Base-by-base conservation (phyloP, 2,797 vertebrate genomes). In the Lates japonicus region DNA sequence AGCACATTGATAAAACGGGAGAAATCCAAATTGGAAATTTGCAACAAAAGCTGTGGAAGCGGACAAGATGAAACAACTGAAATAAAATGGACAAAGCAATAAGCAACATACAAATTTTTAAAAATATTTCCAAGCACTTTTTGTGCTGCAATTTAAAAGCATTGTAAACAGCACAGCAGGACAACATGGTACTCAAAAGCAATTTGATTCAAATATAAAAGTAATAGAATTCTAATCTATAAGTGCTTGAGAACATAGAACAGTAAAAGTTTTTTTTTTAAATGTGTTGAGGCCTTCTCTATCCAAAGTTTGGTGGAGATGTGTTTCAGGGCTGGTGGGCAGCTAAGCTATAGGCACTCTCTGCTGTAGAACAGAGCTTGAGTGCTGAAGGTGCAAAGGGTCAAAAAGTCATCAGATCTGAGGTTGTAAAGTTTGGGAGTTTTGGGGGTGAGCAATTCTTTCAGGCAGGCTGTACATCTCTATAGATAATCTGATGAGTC, bases 331-430 rank as follows among this genome's bases (percentile, higher is more conserved):
- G 65, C 64, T 46, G 39, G 35, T 41, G 57, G 49, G 39, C 5
- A 74, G 19, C 54, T 49, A 8, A 35, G 6, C n/a, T 33, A 20
- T 29, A 62, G 2, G 48, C 48, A 51, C 14, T 41, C 5, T 29
- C 11, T 76, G 76, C 59, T 61, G n/a, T 37, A 5, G 64, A 12
- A 39, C 82, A 39, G 54, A 59, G 33, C 37, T 59, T 11, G 25
- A 55, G 33, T 54, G 70, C 48, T 81, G 61, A 37, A 81, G 60
- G 68, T 33, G 68, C 42, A 76, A 54, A 44, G 59, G 76, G 62
- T 77, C 46, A 82, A 35, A 35, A 65, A 62, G 73, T 62, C 46
- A 37, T 55, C 14, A 35, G 29, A 73, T 73, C 25, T 66, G 51
- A 72, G 46, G 22, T 22, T 22, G 7, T 71, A 10, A 46, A 74